A percentile compares a stretch with the other conserved stretches of the same genome.
Evolutionary conservation across 92 coral and sea anemone species (phyloP).

Genomic region (Pocillopora grandis): DNA sequence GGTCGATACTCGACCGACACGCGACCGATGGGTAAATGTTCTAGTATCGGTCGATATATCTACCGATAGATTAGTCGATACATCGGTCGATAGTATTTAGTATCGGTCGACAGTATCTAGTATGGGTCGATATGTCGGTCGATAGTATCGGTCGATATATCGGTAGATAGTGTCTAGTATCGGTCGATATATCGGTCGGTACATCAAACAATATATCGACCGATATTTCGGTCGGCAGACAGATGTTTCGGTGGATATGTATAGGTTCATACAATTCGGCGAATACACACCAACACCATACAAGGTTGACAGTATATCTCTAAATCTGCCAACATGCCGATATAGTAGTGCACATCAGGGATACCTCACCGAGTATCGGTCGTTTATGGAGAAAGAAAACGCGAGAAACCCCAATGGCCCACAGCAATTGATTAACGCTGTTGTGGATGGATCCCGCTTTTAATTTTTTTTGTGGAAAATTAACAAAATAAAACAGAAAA

Average conservation of each 20-base stretch:
- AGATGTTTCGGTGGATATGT: slow-evolving; percentile 2
- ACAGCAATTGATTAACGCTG: background rate
- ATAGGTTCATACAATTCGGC: background rate
- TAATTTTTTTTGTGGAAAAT: background rate
- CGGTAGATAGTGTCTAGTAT: background rate
- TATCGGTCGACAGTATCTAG: too few relatives aligned
- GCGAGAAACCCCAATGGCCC: slow-evolving; percentile 3
- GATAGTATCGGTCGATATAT: slow-evolving; percentile 6
- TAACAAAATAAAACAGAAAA: background rate
- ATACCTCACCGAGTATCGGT: slow-evolving; percentile 1
- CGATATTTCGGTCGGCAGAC: background rate
- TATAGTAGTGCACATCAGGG: slow-evolving; percentile 2
- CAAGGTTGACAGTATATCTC: background rate
- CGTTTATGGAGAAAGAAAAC: background rate
- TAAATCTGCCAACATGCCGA: background rate
- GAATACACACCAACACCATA: slow-evolving; percentile 7
- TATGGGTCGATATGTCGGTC: background rate
- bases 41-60: slow-evolving; percentile 8
- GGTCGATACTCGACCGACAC: background rate
- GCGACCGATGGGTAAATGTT: slow-evolving; percentile 18
- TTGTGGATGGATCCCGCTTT: slow-evolving; percentile 1
- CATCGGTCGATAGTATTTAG: too few relatives aligned
- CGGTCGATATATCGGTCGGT: slow-evolving; percentile 10
- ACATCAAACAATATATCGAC: background rate
- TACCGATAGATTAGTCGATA: too few relatives aligned